Evolutionary conservation across 2,113 vertebrate genomes (phyloP).

Genomic region (Ascaphus truei): DNA sequence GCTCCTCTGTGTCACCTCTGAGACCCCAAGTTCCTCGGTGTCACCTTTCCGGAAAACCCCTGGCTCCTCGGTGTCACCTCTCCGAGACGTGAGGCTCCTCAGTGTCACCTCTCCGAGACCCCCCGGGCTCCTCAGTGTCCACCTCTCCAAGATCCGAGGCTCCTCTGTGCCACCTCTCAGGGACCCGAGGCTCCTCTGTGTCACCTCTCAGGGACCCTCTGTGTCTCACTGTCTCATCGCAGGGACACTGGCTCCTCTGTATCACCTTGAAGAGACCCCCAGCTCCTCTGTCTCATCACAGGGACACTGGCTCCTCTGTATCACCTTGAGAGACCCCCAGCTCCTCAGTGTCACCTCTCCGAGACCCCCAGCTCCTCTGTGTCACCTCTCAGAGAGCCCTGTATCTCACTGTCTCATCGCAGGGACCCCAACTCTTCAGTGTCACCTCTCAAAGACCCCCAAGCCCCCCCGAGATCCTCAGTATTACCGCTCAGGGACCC

Average conservation of each 20-base stretch:
- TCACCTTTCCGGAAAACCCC: no score
- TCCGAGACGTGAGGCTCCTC: not conserved
- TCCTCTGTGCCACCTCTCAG: not conserved
- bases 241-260: conserved; percentile 42
- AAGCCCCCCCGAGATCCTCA: not conserved
- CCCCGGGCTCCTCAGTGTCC: no score
- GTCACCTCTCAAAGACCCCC: not conserved
- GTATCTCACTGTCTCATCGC: not conserved
- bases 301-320: no score
- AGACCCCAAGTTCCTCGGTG: no score
- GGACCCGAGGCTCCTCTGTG: not conserved
- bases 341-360: not conserved
- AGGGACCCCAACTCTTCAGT: not conserved
- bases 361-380: conserved; percentile 50
- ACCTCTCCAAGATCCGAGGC: no score
- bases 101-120: not conserved
- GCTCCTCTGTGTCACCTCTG: no score
- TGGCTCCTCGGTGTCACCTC: not conserved
- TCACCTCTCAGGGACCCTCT: not conserved
- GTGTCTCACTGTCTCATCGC: not conserved
- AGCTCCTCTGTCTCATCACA: no score
- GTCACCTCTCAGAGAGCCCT: conserved; percentile 26
- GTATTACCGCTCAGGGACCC: not conserved
- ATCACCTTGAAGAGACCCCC: no score
- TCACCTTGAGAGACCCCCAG: not conserved